Evolutionary conservation across 2,797 vertebrate species (phyloP), one percentile per base, ranked within the genome.

Genomic region (Dendrocincla fuliginosa): DNA sequence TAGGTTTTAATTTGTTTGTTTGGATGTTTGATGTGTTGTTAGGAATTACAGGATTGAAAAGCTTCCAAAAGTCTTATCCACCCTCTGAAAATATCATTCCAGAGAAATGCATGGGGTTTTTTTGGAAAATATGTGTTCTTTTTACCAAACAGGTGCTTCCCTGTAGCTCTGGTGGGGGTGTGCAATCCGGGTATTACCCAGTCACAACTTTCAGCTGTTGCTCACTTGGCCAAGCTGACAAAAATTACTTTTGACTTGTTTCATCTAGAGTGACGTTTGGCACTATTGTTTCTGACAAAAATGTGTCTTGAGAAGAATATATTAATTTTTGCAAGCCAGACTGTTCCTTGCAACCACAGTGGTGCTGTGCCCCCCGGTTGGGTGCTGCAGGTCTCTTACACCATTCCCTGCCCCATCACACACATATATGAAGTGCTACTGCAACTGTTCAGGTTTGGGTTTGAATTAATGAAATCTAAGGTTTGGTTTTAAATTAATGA

Each of bases 1-100:
- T 82, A 50, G 73, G 67, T 75, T 96, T 96, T 96, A 96, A 96
- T 97, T 95, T 93, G 90, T 94, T 97, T 96, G 88, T 93, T 96
- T 89, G 75, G 84, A 32, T 92, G 79, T 96, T 95, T 92, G 82
- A 71, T 93, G 60, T 86, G 84, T 44, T 92, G 39, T 94, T 91
- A 56, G 70, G 65, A 86, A 87, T 87, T 96, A 91, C 12, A 70
- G 75, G 84, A 85, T 89, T 96, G 91, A 96, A 93, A 90, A 65
- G 71, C 77, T 94, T 95, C 82, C 89, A 87, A 9, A 76, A 90
- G 47, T 56, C 60, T 81, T 70, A 65, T 67, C 71, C 13, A 86
- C 23, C 16, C 30, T 93, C 70, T 89, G 32, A 57, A 61, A 92
- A 89, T n/a, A 65, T 4, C 11, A 23, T 24, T 84, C n/a, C 20